phyloP scores from a whole-genome alignment of 2,797 vertebrate species.

The Sebastes minor region DNA sequence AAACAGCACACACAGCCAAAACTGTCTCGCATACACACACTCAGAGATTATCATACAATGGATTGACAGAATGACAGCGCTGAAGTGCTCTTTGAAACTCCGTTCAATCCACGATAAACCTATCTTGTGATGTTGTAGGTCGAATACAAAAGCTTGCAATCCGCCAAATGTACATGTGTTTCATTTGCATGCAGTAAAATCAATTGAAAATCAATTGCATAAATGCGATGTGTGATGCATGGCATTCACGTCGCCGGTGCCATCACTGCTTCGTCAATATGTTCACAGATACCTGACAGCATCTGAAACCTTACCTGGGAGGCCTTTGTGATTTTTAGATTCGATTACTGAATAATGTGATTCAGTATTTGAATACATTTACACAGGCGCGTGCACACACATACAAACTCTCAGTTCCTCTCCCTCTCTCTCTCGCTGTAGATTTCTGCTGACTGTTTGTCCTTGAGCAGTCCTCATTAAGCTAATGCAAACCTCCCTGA shows the following conservation, averaged over 20 bases:
- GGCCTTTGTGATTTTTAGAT: conserved; percentile 76
- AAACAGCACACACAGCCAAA: conserved; percentile 82
- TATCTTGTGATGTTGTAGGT: conserved; percentile 69
- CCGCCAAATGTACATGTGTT: conserved; percentile 70
- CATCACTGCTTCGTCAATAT: conserved; percentile 75
- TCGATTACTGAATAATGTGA: conserved; percentile 79
- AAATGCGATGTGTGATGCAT: conserved; percentile 70
- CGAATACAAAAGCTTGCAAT: conserved; percentile 72
- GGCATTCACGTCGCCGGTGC: conserved; percentile 64
- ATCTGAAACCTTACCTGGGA: conserved; percentile 64
- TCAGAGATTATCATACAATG: conserved; percentile 68
- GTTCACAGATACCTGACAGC: conserved; percentile 76
- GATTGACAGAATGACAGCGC: conserved; percentile 80
- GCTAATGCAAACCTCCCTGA: conserved; percentile 99
- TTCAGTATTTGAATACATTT: conserved; percentile 77
- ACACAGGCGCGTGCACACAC: conserved; percentile 56
- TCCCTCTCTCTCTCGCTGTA: conserved; percentile 77
- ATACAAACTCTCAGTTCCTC: conserved; percentile 55
- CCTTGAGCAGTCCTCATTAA: conserved; percentile 99
- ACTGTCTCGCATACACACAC: conserved; percentile 29
- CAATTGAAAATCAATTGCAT: conserved; percentile 80
- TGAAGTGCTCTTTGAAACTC: conserved; percentile 73
- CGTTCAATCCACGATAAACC: conserved; percentile 61
- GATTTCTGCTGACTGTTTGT: conserved; percentile 99
- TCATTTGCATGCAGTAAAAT: conserved; percentile 79